phyloP scores from a whole-genome alignment of 1,140 invertebrate species.

The Nebria ingens region DNA sequence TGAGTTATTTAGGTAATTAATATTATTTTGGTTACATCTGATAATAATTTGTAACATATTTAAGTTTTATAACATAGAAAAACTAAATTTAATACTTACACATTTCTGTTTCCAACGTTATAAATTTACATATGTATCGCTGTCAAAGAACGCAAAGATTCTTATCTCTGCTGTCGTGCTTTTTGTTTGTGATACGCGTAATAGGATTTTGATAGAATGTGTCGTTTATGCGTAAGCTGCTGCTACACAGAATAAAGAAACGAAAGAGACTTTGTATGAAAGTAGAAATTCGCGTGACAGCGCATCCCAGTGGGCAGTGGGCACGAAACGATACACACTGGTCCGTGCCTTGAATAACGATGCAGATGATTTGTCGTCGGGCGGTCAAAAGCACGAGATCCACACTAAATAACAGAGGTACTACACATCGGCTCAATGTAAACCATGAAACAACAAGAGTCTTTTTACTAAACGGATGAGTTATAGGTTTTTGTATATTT shows the following conservation, averaged over 20 bases:
- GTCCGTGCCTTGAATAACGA: not conserved
- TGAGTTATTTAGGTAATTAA: not conserved
- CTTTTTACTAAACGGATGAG: too few relatives aligned
- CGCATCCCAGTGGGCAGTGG: not conserved
- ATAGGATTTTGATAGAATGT: constrained; percentile 2
- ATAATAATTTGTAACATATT: not conserved
- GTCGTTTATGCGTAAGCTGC: constrained; percentile 1
- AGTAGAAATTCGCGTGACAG: not conserved
- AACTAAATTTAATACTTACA: too few relatives aligned
- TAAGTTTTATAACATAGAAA: not conserved
- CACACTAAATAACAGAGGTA: too few relatives aligned
- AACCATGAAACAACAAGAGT: too few relatives aligned
- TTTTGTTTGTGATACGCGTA: not conserved
- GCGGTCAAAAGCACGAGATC: too few relatives aligned
- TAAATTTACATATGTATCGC: not conserved
- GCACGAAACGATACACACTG: not conserved
- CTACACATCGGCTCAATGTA: too few relatives aligned
- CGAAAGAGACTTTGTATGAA: too few relatives aligned
- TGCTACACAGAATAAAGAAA: not conserved
- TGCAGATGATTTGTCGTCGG: not conserved
- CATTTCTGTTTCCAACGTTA: not conserved
- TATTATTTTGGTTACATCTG: not conserved
- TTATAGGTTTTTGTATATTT: too few relatives aligned
- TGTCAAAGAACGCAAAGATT: not conserved
- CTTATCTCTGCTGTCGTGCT: not conserved